Evolutionary conservation across 2,888 invertebrate species (phyloP).

Genomic region (Seladonia tumulorum): DNA sequence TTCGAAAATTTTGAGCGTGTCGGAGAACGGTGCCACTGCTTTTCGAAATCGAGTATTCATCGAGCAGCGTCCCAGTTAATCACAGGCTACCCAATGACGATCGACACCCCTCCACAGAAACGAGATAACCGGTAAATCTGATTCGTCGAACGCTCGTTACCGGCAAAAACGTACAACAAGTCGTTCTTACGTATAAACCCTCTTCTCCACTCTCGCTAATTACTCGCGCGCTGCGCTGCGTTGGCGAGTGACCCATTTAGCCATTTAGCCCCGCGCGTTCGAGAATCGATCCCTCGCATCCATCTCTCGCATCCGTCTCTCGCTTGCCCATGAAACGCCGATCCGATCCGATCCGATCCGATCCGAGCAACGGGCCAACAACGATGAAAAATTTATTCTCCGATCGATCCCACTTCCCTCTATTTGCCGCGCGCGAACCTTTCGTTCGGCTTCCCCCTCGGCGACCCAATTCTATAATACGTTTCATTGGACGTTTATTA

Average conservation of each 20-base stretch:
- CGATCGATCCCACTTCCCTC: conserved; percentile 12
- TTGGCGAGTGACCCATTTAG: conserved; percentile 42
- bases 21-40: not conserved
- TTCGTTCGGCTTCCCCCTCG: not conserved
- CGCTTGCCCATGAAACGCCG: conserved; percentile 11
- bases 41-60: not conserved
- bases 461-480: not conserved
- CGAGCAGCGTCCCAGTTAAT: conserved; percentile 26
- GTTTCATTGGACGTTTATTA: not conserved
- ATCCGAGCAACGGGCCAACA: conserved; percentile 5
- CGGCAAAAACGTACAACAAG: conserved; percentile 22
- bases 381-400: conserved; percentile 31
- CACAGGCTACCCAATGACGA: conserved; percentile 20
- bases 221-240: conserved; percentile 31
- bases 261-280: conserved; percentile 23
- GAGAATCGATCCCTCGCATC: conserved; percentile 49
- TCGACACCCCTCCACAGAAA: conserved; percentile 49
- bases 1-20: not conserved
- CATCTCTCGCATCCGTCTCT: conserved; percentile 8
- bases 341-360: conserved; percentile 5
- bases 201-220: conserved; percentile 30
- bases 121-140: conserved; percentile 38
- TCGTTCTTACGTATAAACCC: conserved; percentile 44
- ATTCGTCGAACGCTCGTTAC: conserved; percentile 26
- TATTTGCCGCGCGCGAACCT: not conserved